Percentiles rank a stretch among this genome's conserved stretches.
phyloP scores from a whole-genome alignment of 2,113 vertebrate genomes.

The Vidua macroura region DNA sequence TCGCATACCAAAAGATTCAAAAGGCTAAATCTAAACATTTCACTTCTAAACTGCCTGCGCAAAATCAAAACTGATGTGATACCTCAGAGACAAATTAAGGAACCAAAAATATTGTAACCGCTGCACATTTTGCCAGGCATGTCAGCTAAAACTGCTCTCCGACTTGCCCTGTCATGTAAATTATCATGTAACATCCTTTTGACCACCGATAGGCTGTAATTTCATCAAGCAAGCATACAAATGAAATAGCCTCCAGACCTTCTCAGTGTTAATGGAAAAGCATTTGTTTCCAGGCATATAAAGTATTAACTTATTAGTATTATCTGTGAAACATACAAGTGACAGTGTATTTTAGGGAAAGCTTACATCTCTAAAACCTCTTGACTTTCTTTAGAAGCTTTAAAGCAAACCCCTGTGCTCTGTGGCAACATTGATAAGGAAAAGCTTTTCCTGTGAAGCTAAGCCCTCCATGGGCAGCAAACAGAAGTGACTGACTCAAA shows the following conservation, averaged over 20 bases:
- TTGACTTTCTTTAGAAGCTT: neutral
- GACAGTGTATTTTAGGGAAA: slow-evolving; percentile 9
- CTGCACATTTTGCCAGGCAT: neutral
- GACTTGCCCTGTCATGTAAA: neutral
- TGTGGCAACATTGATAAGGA: slow-evolving; percentile 18
- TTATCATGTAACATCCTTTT: slow-evolving; percentile 9
- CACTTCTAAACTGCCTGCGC: neutral
- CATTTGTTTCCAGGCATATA: slow-evolving; percentile 45
- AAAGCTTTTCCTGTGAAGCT: neutral
- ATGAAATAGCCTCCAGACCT: neutral
- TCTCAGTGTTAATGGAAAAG: neutral
- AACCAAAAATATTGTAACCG: neutral
- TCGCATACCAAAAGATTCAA: rapidly evolving
- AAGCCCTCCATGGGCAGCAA: neutral
- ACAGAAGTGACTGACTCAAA: neutral
- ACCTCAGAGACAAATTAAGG: slow-evolving; percentile 10
- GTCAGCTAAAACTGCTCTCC: neutral
- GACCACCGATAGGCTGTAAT: neutral
- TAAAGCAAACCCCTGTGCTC: slow-evolving; percentile 10
- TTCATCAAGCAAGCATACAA: slow-evolving; percentile 18
- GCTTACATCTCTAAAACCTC: slow-evolving; percentile 17
- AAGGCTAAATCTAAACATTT: neutral
- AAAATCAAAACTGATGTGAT: neutral
- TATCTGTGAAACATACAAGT: neutral
- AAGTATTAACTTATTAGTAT: slow-evolving; percentile 27